Evolutionary conservation across 2,113 vertebrate genomes (phyloP).

Genomic region (Bucco capensis): DNA sequence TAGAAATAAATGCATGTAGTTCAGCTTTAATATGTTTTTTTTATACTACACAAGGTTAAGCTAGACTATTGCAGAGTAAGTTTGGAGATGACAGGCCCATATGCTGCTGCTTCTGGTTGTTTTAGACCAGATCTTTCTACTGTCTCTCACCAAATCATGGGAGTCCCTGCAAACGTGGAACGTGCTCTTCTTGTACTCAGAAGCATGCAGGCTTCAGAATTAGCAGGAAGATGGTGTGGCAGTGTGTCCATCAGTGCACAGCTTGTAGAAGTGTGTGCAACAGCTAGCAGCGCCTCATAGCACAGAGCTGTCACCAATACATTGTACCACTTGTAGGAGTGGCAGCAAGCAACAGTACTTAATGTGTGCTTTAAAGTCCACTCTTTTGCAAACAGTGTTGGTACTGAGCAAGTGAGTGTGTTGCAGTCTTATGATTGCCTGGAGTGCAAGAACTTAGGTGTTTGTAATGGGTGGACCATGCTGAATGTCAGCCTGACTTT

Average conservation of each 20-base stretch:
- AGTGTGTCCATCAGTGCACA: fast-evolving
- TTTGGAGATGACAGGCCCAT: slow-evolving; percentile 54
- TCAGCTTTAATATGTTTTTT: slow-evolving; percentile 34
- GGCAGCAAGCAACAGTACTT: background rate
- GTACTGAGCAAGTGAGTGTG: background rate
- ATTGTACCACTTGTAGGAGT: background rate
- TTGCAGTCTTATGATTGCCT: background rate
- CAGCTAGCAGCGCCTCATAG: background rate
- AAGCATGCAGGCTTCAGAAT: background rate
- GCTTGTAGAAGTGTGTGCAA: background rate
- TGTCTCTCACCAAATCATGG: slow-evolving; percentile 29
- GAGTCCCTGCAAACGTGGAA: background rate
- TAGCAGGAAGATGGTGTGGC: background rate
- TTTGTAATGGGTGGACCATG: background rate
- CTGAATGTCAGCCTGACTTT: background rate
- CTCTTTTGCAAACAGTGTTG: background rate
- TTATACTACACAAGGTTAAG: slow-evolving; percentile 23
- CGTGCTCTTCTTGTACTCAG: background rate
- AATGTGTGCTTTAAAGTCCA: background rate
- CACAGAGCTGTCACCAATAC: background rate
- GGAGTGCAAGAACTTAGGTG: background rate
- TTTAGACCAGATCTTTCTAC: slow-evolving; percentile 24
- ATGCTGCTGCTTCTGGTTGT: slow-evolving; percentile 58
- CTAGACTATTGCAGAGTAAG: background rate
- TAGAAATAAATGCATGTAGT: slow-evolving; percentile 29